Evolutionary conservation across 2,888 invertebrate species (phyloP).

Genomic region (Pseudolycoriella hygida): DNA sequence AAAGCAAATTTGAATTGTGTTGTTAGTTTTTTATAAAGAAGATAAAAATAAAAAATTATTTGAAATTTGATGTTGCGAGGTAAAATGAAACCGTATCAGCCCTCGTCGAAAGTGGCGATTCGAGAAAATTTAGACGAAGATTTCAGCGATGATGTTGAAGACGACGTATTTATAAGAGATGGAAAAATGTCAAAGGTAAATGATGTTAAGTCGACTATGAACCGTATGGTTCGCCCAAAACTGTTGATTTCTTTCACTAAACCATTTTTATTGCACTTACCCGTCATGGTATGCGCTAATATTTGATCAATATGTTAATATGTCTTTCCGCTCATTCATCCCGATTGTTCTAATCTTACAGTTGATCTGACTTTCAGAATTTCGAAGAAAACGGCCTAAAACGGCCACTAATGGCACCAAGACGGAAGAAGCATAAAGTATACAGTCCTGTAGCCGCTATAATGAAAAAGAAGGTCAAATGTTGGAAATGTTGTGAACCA

Average conservation of each 20-base stretch:
- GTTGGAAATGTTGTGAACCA: conserved; percentile 41
- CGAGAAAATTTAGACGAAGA: conserved; percentile 55
- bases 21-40: too few relatives aligned
- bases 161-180: conserved; percentile 60
- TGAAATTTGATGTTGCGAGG: neutral
- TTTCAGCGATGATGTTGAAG: conserved; percentile 54
- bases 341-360: too few relatives aligned
- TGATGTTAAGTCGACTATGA: neutral
- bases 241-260: too few relatives aligned
- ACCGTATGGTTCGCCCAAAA: too few relatives aligned
- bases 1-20: too few relatives aligned
- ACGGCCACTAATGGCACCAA: conserved; percentile 54
- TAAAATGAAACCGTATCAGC: conserved; percentile 38
- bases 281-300: too few relatives aligned
- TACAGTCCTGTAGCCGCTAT: conserved; percentile 33
- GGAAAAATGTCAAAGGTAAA: conserved; percentile 41
- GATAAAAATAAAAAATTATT: too few relatives aligned
- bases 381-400: conserved; percentile 51
- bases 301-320: neutral
- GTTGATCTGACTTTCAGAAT: conserved; percentile 31
- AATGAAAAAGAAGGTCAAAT: conserved; percentile 29
- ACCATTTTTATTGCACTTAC: too few relatives aligned
- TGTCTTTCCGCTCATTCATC: too few relatives aligned
- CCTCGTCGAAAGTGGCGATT: conserved; percentile 41
- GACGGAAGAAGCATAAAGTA: conserved; percentile 35